These are phyloP conservation scores for Pantala flavescens DNA, from an alignment of 1,140 invertebrate species.

Conservation along the genomic window DNA sequence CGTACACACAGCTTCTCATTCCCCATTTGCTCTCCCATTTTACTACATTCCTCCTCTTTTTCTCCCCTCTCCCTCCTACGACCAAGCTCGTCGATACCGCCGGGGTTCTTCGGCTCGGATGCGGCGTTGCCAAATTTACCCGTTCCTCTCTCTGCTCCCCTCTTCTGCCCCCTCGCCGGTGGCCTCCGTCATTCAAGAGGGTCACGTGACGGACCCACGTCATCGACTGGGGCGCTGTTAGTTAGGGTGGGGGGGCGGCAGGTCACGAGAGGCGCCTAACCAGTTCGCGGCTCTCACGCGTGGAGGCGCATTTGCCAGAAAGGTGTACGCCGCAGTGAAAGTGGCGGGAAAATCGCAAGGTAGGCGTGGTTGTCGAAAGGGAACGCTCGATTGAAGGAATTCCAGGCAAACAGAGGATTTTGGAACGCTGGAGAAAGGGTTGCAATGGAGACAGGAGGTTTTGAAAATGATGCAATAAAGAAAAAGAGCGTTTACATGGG, in stretches of 20 bases:
- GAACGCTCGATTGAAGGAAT: conserved; percentile 23
- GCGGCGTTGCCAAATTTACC: not conserved
- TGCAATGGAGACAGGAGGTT: too few species aligned
- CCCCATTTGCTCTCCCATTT: conserved; percentile 11
- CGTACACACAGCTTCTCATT: not conserved
- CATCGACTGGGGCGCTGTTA: conserved; percentile 22
- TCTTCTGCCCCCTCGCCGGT: not conserved
- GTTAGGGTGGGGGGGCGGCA: conserved; percentile 26
- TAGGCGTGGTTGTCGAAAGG: conserved; percentile 12
- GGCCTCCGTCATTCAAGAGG: conserved; percentile 2
- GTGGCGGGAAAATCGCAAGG: conserved; percentile 17
- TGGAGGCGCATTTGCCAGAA: not conserved
- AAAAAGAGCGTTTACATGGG: too few species aligned
- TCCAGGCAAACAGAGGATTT: too few species aligned
- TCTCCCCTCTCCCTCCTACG: conserved; percentile 7
- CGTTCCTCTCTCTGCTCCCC: not conserved
- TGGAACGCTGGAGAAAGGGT: too few species aligned
- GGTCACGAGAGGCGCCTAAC: conserved; percentile 31
- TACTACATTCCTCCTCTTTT: conserved; percentile 17
- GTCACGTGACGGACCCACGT: conserved; percentile 23
- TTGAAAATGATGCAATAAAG: too few species aligned
- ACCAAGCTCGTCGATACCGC: conserved; percentile 3
- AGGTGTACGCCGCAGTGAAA: not conserved
- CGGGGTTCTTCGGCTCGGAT: not conserved
- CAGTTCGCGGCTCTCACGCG: not conserved